phyloP scores from a whole-genome alignment of 35 echinoderm and acorn worm species.

The Diadema setosum region DNA sequence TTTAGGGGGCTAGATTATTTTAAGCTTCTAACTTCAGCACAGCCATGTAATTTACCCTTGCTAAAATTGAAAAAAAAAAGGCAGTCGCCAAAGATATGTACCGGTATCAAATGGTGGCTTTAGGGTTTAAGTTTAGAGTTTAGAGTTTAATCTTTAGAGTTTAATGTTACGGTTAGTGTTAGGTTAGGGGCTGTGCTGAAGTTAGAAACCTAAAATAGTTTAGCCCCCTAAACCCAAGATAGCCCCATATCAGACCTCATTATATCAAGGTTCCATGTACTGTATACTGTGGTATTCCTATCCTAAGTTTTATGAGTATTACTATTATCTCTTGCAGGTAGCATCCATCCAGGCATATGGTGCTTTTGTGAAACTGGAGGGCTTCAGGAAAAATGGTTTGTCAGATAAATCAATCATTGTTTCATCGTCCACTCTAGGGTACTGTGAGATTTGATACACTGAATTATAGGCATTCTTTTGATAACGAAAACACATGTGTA shows the following conservation, averaged over 20 bases:
- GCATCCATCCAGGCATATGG: constrained; percentile 78
- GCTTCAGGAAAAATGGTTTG: constrained; percentile 79
- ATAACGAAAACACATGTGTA: background rate
- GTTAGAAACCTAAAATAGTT: background rate
- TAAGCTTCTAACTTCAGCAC: too few relatives aligned
- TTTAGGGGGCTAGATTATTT: too few relatives aligned
- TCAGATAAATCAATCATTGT: background rate
- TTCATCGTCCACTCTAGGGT: background rate
- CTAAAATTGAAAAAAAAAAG: too few relatives aligned
- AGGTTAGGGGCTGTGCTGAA: background rate
- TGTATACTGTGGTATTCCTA: background rate
- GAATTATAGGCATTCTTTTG: background rate
- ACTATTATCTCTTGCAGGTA: constrained; percentile 24
- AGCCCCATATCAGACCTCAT: background rate
- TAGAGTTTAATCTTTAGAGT: too few relatives aligned
- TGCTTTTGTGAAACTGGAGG: constrained; percentile 73
- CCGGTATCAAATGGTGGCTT: too few relatives aligned
- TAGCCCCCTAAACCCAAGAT: background rate
- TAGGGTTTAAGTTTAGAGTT: too few relatives aligned
- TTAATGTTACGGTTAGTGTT: too few relatives aligned
- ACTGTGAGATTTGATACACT: background rate
- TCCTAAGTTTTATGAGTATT: background rate
- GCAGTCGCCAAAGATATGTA: too few relatives aligned
- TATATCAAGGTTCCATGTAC: background rate
- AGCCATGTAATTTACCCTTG: too few relatives aligned